Conservation (phyloP, 2,113 vertebrate genomes). For the Pollimyrus isidori region DNA sequence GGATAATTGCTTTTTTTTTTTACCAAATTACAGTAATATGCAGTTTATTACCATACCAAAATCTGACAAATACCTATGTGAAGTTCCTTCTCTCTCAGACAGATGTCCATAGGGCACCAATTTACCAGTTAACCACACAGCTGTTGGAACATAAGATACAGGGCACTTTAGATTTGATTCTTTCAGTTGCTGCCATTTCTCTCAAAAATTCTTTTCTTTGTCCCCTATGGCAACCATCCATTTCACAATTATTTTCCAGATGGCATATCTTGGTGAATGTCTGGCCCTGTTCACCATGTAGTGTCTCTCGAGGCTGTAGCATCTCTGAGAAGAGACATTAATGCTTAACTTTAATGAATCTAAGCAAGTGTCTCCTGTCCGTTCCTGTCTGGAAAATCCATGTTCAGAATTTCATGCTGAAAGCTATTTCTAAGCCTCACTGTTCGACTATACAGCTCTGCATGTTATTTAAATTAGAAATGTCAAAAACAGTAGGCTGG, state of each 20-base stretch:
- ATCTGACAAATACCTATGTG: neutral
- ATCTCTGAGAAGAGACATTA: neutral
- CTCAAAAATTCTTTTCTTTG: neutral
- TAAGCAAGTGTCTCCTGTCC: neutral
- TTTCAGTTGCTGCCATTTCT: neutral
- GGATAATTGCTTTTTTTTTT: neutral
- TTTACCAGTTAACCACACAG: neutral
- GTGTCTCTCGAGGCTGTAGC: neutral
- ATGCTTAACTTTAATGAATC: slow-evolving; percentile 5
- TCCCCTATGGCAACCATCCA: slow-evolving; percentile 5
- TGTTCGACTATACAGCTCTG: neutral
- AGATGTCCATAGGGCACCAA: neutral
- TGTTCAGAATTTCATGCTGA: neutral
- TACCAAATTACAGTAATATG: neutral
- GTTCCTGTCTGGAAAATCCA: neutral
- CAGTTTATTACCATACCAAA: neutral
- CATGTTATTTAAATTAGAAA: neutral
- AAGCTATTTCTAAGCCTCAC: neutral
- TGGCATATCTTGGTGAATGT: slow-evolving; percentile 1
- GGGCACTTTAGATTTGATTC: neutral
- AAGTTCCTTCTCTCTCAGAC: neutral
- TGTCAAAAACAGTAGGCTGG: neutral
- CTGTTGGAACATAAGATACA: neutral
- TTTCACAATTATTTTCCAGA: slow-evolving; percentile 12
- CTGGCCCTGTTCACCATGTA: neutral